A percentile compares a stretch with the other conserved stretches of the same genome.
Conservation (phyloP, 1,140 invertebrate species). For the Chlorops oryzae region DNA sequence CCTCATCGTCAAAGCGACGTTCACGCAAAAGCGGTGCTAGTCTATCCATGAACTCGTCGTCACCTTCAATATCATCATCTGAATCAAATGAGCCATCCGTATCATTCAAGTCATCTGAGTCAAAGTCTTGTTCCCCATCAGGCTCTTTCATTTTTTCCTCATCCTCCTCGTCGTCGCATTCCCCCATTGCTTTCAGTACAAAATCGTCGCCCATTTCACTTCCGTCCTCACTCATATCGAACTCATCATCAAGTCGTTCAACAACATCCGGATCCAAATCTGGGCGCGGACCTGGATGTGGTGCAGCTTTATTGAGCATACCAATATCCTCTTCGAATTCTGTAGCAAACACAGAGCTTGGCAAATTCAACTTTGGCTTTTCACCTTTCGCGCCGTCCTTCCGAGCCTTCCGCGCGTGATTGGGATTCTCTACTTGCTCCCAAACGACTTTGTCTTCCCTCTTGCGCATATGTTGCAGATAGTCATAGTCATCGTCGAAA, state of each 20-base stretch:
- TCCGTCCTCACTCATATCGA: slow-evolving; percentile 74
- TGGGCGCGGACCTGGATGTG: slow-evolving; percentile 64
- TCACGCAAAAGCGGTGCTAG: slow-evolving; percentile 53
- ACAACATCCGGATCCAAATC: slow-evolving; percentile 91
- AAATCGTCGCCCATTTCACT: slow-evolving; percentile 90
- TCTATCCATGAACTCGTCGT: slow-evolving; percentile 52
- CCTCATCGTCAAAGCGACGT: slow-evolving; percentile 59
- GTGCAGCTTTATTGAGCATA: slow-evolving; percentile 80
- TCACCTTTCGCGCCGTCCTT: slow-evolving; percentile 14
- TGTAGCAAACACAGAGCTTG: slow-evolving; percentile 87
- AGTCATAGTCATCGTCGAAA: slow-evolving; percentile 94
- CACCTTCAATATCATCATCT: slow-evolving; percentile 49
- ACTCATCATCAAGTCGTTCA: slow-evolving; percentile 89
- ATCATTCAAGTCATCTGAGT: slow-evolving; percentile 41
- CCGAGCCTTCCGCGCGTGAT: slow-evolving; percentile 29
- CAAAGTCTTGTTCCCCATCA: slow-evolving; percentile 38
- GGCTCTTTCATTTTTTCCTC: slow-evolving; percentile 50
- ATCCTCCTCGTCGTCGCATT: slow-evolving; percentile 49
- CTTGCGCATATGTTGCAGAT: slow-evolving; percentile 86
- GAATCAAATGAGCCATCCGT: slow-evolving; percentile 42
- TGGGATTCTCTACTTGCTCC: slow-evolving; percentile 44
- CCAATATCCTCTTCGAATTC: slow-evolving; percentile 82
- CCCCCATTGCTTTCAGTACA: slow-evolving; percentile 69
- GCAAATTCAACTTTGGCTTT: slow-evolving; percentile 53
- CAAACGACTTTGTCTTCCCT: slow-evolving; percentile 40